These are phyloP conservation scores for Alentia gelatinosa DNA, from an alignment of 2,888 invertebrate species.

Conservation along the genomic window DNA sequence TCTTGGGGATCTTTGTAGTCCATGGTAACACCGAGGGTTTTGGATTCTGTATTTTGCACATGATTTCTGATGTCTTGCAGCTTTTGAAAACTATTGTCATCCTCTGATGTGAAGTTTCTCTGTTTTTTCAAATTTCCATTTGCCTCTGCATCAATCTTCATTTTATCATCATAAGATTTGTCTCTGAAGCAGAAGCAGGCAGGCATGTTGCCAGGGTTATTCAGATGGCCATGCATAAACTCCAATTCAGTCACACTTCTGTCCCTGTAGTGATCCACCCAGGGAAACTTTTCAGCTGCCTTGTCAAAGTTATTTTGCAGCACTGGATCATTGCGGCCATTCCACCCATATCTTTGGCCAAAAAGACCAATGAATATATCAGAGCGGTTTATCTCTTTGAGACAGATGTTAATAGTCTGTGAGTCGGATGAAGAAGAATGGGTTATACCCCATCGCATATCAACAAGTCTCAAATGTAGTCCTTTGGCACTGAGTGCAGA, in stretches of 20 bases:
- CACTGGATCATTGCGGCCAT: slow-evolving; percentile 71
- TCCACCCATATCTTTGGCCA: slow-evolving; percentile 79
- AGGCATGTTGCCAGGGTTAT: slow-evolving; percentile 73
- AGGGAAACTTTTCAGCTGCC: slow-evolving; percentile 72
- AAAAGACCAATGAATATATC: slow-evolving; percentile 78
- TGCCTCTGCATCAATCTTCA: not conserved
- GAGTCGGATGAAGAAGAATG: slow-evolving; percentile 73
- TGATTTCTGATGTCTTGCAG: not conserved
- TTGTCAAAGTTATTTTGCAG: slow-evolving; percentile 77
- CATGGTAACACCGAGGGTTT: not conserved
- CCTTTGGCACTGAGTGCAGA: slow-evolving; percentile 67
- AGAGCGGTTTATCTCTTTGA: slow-evolving; percentile 76
- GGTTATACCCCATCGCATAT: slow-evolving; percentile 79
- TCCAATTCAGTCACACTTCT: slow-evolving; percentile 78
- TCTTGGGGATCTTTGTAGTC: slow-evolving; percentile 29
- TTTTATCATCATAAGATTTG: slow-evolving; percentile 66
- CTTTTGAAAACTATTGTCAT: not conserved
- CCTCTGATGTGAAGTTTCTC: not conserved
- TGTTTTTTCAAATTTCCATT: not conserved
- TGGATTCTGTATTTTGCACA: not conserved
- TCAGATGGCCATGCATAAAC: slow-evolving; percentile 77
- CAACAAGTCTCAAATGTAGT: slow-evolving; percentile 65
- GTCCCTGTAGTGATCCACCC: slow-evolving; percentile 72
- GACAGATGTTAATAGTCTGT: slow-evolving; percentile 77
- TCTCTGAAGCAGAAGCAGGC: slow-evolving; percentile 75